phyloP scores from a whole-genome alignment of 1,140 invertebrate species.

The Chelonus insularis region DNA sequence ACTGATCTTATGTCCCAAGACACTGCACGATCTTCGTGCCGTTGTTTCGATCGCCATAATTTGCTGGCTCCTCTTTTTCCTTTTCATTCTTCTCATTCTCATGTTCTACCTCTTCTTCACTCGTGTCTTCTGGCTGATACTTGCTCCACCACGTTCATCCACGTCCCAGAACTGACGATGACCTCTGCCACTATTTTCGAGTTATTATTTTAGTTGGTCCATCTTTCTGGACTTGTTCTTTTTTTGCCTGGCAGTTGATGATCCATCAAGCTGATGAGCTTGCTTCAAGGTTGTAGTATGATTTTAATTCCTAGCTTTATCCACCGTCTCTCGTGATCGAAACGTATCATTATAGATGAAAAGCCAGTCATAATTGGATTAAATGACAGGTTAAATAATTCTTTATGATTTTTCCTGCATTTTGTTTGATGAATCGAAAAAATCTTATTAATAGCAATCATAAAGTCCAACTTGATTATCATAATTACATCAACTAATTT shows the following conservation, averaged over 20 bases:
- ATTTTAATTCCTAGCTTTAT: slow-evolving; percentile 26
- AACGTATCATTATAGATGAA: slow-evolving; percentile 26
- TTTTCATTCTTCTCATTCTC: not conserved
- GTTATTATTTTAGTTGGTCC: slow-evolving; percentile 30
- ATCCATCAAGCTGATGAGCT: slow-evolving; percentile 29
- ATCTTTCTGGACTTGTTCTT: slow-evolving; percentile 18
- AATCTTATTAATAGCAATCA: not conserved
- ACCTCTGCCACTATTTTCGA: slow-evolving; percentile 31
- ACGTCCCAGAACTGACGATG: slow-evolving; percentile 22
- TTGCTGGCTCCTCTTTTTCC: slow-evolving; percentile 26
- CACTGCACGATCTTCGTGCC: slow-evolving; percentile 32
- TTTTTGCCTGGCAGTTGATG: slow-evolving; percentile 19
- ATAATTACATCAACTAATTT: no score
- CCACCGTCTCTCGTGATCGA: not conserved
- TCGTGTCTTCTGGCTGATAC: not conserved
- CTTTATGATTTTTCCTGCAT: not conserved
- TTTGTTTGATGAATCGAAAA: not conserved
- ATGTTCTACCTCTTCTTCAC: not conserved
- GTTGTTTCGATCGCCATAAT: slow-evolving; percentile 37
- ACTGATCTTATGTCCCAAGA: slow-evolving; percentile 22
- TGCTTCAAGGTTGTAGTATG: slow-evolving; percentile 24
- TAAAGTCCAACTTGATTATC: no score
- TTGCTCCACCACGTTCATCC: slow-evolving; percentile 11
- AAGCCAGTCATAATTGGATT: slow-evolving; percentile 25
- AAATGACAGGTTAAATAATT: slow-evolving; percentile 19